Percentiles rank a stretch among this genome's conserved stretches.
Evolutionary conservation across 1,140 invertebrate genomes (phyloP).

Genomic region (Colletes gigas): DNA sequence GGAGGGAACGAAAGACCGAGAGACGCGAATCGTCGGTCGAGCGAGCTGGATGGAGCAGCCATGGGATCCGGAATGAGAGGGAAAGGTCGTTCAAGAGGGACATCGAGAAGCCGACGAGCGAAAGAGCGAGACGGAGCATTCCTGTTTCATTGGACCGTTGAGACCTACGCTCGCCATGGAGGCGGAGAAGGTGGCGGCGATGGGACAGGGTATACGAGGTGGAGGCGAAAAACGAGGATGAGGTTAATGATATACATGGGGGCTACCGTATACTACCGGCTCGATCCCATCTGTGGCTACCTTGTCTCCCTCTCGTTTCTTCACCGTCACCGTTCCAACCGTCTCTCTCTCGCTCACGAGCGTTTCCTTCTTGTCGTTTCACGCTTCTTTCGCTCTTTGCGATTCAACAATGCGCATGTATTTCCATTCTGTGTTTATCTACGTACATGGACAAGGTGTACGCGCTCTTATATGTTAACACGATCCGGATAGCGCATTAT

Average conservation of each 20-base stretch:
- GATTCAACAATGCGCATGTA: slow-evolving; percentile 16
- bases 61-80: slow-evolving; percentile 14
- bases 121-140: slow-evolving; percentile 58
- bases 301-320: slow-evolving; percentile 29
- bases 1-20: slow-evolving; percentile 47
- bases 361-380: slow-evolving; percentile 27
- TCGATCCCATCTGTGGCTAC: slow-evolving; percentile 70
- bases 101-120: slow-evolving; percentile 28
- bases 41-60: slow-evolving; percentile 5
- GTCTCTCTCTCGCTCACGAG: background rate
- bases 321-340: background rate
- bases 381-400: slow-evolving; percentile 45
- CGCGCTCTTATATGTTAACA: slow-evolving; percentile 33
- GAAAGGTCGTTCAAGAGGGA: slow-evolving; percentile 23
- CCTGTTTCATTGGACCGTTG: slow-evolving; percentile 68
- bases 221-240: slow-evolving; percentile 77
- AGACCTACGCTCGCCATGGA: slow-evolving; percentile 51
- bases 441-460: background rate
- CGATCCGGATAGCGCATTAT: slow-evolving; percentile 22
- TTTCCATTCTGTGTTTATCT: slow-evolving; percentile 6
- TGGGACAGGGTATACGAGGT: slow-evolving; percentile 41
- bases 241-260: slow-evolving; percentile 79
- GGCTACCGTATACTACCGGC: slow-evolving; percentile 73
- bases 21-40: slow-evolving; percentile 41
- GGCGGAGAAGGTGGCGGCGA: slow-evolving; percentile 45